A percentile compares a stretch with the other conserved stretches of the same genome.
phyloP scores from a whole-genome alignment of 2,888 invertebrate genomes.

The Eupithecia centaureata region DNA sequence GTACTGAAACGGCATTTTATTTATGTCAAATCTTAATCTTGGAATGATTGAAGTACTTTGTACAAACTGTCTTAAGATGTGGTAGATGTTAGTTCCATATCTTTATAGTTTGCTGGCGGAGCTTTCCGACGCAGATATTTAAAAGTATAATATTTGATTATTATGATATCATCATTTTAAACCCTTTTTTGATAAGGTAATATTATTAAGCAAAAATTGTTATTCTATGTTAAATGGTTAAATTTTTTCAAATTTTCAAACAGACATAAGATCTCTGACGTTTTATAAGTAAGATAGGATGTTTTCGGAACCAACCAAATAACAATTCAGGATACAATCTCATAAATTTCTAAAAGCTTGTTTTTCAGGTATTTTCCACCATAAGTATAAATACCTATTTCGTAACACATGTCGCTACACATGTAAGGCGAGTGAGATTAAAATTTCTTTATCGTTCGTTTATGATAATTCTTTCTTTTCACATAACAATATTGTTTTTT shows the following conservation, averaged over 20 bases:
- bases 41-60: neutral
- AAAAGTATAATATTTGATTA: no score
- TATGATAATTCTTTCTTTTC: constrained; percentile 23
- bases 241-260: neutral
- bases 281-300: neutral
- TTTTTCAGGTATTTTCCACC: constrained; percentile 3
- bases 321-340: constrained; percentile 7
- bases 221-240: neutral
- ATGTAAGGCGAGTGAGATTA: neutral
- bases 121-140: no score
- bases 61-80: neutral
- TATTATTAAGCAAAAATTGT: no score
- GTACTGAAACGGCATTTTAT: neutral
- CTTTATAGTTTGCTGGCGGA: no score
- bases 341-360: constrained; percentile 9
- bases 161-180: no score
- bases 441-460: neutral
- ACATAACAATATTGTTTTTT: constrained; percentile 42
- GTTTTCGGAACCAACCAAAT: neutral
- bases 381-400: neutral
- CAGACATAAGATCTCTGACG: no score
- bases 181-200: no score
- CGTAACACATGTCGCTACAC: neutral
- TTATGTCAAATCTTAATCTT: neutral
- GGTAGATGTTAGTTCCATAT: neutral